phyloP scores from a whole-genome alignment of 2,113 vertebrate genomes.

The Colaptes auratus region DNA sequence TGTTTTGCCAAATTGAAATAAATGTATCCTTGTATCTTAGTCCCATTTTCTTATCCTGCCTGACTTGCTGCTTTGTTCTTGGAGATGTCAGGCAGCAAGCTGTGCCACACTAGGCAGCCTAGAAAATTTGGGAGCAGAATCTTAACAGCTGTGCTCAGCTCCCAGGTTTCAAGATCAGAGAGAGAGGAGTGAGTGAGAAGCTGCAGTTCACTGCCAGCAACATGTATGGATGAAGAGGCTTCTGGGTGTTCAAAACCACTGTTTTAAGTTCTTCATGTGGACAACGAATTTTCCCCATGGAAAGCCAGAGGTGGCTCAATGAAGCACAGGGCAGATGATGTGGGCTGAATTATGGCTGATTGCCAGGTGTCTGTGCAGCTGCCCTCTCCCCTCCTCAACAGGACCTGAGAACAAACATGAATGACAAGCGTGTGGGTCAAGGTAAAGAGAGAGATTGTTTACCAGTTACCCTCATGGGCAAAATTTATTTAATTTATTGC shows the following conservation, averaged over 20 bases:
- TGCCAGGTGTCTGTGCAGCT: accelerated
- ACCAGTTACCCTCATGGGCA: accelerated
- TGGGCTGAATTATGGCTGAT: neutral
- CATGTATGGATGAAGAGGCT: neutral
- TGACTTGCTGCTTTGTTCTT: neutral
- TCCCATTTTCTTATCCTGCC: neutral
- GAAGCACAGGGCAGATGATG: neutral
- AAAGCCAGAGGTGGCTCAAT: neutral
- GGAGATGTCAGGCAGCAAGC: neutral
- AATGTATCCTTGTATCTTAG: neutral
- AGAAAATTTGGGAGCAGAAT: neutral
- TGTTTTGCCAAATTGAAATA: neutral
- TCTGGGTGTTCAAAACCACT: neutral
- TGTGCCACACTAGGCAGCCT: accelerated
- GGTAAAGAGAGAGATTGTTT: neutral
- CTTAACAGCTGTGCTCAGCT: neutral
- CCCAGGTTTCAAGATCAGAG: neutral
- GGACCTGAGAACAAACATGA: neutral
- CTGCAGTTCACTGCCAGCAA: neutral
- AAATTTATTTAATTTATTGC: neutral
- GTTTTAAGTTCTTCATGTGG: neutral
- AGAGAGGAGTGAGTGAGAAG: neutral
- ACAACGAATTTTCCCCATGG: accelerated
- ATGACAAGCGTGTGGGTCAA: neutral
- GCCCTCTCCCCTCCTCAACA: neutral